Evolutionary conservation across 2,113 vertebrate species (phyloP).

Genomic region (Nestor notabilis): DNA sequence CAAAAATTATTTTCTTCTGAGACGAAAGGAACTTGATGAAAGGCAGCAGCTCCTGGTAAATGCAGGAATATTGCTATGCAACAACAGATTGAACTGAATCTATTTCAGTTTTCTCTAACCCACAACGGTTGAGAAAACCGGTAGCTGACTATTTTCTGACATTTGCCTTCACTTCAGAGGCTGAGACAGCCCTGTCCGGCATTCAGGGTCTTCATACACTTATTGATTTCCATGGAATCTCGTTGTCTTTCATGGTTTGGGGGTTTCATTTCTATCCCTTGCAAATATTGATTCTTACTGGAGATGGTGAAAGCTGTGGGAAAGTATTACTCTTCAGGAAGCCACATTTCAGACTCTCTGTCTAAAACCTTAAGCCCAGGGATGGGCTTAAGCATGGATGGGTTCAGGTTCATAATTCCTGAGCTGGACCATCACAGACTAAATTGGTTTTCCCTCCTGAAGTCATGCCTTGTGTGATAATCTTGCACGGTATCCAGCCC

Average conservation of each 20-base stretch:
- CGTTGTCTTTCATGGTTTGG: background rate
- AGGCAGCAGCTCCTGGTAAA: slow-evolving; percentile 27
- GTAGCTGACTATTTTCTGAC: background rate
- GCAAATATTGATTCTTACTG: background rate
- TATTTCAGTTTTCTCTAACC: background rate
- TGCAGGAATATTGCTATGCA: slow-evolving; percentile 48
- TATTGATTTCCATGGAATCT: background rate
- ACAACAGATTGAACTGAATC: slow-evolving; percentile 4
- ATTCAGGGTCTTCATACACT: background rate
- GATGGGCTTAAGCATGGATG: background rate
- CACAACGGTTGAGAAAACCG: background rate
- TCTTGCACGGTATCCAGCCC: background rate
- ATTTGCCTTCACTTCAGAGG: background rate
- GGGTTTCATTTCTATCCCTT: background rate
- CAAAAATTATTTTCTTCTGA: slow-evolving; percentile 46
- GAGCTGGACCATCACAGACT: background rate
- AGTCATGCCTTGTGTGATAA: background rate
- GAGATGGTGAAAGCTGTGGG: background rate
- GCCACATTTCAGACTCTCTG: background rate
- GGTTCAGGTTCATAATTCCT: background rate
- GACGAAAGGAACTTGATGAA: slow-evolving; percentile 36
- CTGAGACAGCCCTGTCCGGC: background rate
- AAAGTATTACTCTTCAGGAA: background rate
- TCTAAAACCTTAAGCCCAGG: background rate
- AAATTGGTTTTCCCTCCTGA: background rate